Conservation (phyloP, 2,888 invertebrate species). For the Agrilus biguttatus region DNA sequence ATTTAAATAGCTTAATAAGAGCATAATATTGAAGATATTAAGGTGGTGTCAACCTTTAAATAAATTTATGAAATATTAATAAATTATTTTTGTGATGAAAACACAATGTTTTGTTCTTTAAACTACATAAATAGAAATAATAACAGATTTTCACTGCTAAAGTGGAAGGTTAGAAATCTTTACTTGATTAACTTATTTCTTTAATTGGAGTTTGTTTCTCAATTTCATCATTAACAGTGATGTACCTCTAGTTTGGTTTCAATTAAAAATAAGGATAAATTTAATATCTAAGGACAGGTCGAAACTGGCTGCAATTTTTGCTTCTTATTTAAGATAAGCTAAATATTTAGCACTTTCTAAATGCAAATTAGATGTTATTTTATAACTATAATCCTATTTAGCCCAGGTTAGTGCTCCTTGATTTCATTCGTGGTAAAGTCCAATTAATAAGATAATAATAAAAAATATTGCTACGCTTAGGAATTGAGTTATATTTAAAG, state of each 20-base stretch:
- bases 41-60: slow-evolving; percentile 17
- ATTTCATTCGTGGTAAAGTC: slow-evolving; percentile 39
- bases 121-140: slow-evolving; percentile 48
- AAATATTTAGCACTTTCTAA: slow-evolving; percentile 31
- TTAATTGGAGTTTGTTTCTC: slow-evolving; percentile 40
- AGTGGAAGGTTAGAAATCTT: slow-evolving; percentile 51
- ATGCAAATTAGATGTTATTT: slow-evolving; percentile 35
- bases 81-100: slow-evolving; percentile 48
- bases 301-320: slow-evolving; percentile 37
- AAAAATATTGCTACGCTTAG: slow-evolving; percentile 26
- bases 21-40: slow-evolving; percentile 34
- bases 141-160: slow-evolving; percentile 31
- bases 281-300: slow-evolving; percentile 30
- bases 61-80: slow-evolving; percentile 22
- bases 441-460: slow-evolving; percentile 37
- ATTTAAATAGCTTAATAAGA: slow-evolving; percentile 32
- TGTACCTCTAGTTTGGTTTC: slow-evolving; percentile 41
- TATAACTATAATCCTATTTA: slow-evolving; percentile 30
- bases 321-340: slow-evolving; percentile 33
- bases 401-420: slow-evolving; percentile 46
- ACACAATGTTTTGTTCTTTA: slow-evolving; percentile 53
- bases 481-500: slow-evolving; percentile 21
- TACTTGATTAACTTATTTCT: slow-evolving; percentile 32
- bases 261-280: slow-evolving; percentile 35
- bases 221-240: slow-evolving; percentile 52